Conservation (phyloP, 2,888 invertebrate species). For the Orthosia gracilis region DNA sequence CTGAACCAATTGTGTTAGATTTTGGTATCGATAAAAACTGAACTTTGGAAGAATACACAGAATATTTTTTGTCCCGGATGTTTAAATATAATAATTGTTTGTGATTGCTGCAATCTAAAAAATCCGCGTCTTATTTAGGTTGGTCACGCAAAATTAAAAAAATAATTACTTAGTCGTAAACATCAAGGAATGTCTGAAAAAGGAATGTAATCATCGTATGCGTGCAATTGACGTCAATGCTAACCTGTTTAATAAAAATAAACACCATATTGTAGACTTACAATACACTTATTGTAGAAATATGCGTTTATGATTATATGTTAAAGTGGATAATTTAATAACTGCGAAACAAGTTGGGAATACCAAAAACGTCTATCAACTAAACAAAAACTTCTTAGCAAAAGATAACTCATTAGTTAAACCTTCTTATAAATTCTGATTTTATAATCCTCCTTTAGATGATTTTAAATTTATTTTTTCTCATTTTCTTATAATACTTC, state of each 20-base stretch:
- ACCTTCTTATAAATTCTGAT: neutral
- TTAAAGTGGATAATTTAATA: neutral
- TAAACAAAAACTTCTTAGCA: neutral
- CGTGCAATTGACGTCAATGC: slow-evolving; percentile 30
- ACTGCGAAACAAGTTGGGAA: neutral
- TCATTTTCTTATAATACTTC: neutral
- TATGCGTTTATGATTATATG: neutral
- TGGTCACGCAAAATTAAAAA: neutral
- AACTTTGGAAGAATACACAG: too few relatives aligned
- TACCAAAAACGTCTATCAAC: neutral
- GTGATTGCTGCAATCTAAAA: neutral
- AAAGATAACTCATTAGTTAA: neutral
- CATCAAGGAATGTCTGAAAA: neutral
- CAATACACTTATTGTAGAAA: neutral
- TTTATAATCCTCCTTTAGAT: neutral
- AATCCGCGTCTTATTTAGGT: neutral
- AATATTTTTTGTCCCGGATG: too few relatives aligned
- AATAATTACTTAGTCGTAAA: slow-evolving; percentile 1
- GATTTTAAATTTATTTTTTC: neutral
- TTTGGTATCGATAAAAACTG: too few relatives aligned
- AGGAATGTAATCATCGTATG: slow-evolving; percentile 3
- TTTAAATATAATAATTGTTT: neutral
- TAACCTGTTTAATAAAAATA: slow-evolving; percentile 11
- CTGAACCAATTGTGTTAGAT: too few relatives aligned
- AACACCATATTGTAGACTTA: neutral